These are phyloP conservation scores for Turritopsis dohrnii DNA, from an alignment of 30 jellyfish, hydroid and myxozoan species.

Conservation along the genomic window DNA sequence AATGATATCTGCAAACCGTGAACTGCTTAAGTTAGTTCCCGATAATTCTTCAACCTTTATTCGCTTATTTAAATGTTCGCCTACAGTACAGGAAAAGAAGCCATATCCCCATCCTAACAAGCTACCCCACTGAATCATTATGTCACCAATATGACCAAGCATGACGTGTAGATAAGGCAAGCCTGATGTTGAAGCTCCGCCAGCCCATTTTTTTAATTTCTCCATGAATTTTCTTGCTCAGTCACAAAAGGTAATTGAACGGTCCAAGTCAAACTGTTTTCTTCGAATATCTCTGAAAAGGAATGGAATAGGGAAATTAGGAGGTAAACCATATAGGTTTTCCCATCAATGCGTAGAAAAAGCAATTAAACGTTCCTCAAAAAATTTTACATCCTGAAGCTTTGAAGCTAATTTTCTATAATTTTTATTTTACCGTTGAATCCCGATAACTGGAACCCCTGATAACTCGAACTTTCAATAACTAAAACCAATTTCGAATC, in stretches of 20 bases:
- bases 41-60: background rate
- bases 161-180: background rate
- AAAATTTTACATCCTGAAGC: no score
- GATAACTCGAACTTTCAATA: no score
- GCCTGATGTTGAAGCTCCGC: background rate
- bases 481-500: no score
- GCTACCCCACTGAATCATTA: background rate
- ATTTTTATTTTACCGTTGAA: no score
- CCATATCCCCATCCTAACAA: background rate
- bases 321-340: no score
- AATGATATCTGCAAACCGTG: background rate
- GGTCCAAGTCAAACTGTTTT: background rate
- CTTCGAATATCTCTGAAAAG: background rate
- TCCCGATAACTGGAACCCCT: no score
- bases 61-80: constrained; percentile 4
- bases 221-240: background rate
- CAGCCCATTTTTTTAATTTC: background rate
- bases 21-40: background rate
- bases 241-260: background rate
- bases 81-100: constrained; percentile 1
- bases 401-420: no score
- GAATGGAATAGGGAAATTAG: no score
- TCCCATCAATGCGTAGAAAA: no score
- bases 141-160: background rate
- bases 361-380: no score